A percentile compares a stretch with the other conserved stretches of the same genome.
phyloP scores from a whole-genome alignment of 2,113 vertebrate species.

The Hemiscyllium ocellatum region DNA sequence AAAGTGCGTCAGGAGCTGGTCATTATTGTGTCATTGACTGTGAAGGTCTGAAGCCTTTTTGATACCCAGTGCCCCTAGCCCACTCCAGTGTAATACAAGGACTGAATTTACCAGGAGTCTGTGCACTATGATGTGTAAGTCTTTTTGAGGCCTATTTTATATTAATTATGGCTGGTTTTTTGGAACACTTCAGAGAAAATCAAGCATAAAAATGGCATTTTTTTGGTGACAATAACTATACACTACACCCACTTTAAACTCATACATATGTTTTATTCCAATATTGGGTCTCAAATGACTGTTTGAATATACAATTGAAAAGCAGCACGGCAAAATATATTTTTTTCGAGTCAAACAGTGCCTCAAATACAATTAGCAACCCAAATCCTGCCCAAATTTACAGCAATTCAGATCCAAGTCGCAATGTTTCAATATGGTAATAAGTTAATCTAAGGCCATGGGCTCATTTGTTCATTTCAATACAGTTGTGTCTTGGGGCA shows the following conservation, averaged over 20 bases:
- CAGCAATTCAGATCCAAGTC: background rate
- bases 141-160: background rate
- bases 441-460: background rate
- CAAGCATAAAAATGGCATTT: background rate
- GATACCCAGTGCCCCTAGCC: background rate
- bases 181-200: background rate
- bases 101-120: background rate
- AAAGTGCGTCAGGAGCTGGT: background rate
- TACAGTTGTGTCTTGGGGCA: background rate
- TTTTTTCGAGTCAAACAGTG: background rate
- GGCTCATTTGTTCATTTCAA: background rate
- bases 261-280: background rate
- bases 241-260: too few species aligned
- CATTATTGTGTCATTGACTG: background rate
- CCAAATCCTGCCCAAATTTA: background rate
- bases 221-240: background rate
- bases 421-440: background rate
- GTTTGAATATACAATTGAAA: too few species aligned
- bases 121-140: background rate
- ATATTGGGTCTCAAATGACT: background rate
- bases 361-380: background rate
- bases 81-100: background rate
- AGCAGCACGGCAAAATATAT: background rate
- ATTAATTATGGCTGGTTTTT: background rate
- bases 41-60: background rate